Base-by-base conservation (phyloP, 2,797 vertebrate genomes). In the Coranthus polyacanthus region DNA sequence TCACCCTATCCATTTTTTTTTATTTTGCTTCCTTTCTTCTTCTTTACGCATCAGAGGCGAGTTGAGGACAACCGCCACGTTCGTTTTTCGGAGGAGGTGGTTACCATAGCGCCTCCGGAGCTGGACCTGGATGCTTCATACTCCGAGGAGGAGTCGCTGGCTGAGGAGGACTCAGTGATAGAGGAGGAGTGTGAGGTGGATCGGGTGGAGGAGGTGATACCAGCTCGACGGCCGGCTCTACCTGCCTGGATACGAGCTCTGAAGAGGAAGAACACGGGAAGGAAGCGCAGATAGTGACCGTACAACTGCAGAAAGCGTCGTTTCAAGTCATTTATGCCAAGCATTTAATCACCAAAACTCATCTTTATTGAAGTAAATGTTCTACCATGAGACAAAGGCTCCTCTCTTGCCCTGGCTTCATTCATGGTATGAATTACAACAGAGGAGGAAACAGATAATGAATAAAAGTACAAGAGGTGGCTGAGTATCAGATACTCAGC, bases 231-330 rank as follows among this genome's bases (percentile, higher is more conserved):
- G 8, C 12, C 64, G 0, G 51, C 54, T 29, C 68, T 92, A 2
- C 90, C 92, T 4, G 81, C 76, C 38, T 95, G 94, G 94, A 92
- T 94, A 29, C 37, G 43, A 36, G 91, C 89, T 46, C 79, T 94
- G 58, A 94, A 88, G 79, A 91, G 39, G 65, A 93, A 36, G 73
- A 92, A 82, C 5, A 77, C 62, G 0, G 65, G 73, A 36, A 90
- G 60, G 71, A 92, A 89, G 39, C 73, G 46, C 53, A 77, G 57
- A 79, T 78, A 86, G 50, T 60, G 63, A 68, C 51, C 29, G 22
- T 24, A 36, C 44, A 56, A 29, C 46, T 38, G 12, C 24, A 45
- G 11, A 17, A 12, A 16, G n/a, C 3, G 8, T 0, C 3, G 5
- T 44, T 32, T 44, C n/a, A 15, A 20, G 47, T 17, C 17, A 21